phyloP scores from a whole-genome alignment of 2,888 invertebrate species.

The Drosophila quasianomalipes region DNA sequence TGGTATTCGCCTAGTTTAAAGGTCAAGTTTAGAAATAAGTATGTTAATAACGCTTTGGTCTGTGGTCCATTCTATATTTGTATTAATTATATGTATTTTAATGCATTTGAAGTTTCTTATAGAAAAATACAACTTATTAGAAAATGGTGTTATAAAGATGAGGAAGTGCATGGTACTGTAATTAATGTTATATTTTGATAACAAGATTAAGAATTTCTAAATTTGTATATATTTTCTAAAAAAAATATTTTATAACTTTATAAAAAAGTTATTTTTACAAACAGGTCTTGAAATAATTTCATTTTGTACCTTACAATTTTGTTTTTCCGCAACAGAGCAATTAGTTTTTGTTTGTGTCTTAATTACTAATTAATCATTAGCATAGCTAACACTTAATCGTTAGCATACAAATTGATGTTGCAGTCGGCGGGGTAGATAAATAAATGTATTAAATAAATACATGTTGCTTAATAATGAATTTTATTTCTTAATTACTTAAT shows the following conservation, averaged over 20 bases:
- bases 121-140: background rate
- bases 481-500: slow-evolving; percentile 46
- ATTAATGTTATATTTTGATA: background rate
- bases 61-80: slow-evolving; percentile 4
- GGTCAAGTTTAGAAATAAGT: slow-evolving; percentile 45
- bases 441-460: slow-evolving; percentile 24
- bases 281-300: background rate
- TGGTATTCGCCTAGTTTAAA: slow-evolving; percentile 14
- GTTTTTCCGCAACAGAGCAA: slow-evolving; percentile 30
- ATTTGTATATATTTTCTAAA: background rate
- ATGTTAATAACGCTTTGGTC: slow-evolving; percentile 21
- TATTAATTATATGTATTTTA: background rate
- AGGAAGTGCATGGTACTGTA: background rate
- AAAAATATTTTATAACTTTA: background rate
- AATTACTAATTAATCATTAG: slow-evolving; percentile 36
- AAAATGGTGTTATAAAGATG: background rate
- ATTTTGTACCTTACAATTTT: slow-evolving; percentile 3
- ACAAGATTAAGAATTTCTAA: background rate
- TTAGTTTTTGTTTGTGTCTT: slow-evolving; percentile 2
- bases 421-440: slow-evolving; percentile 9
- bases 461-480: slow-evolving; percentile 20
- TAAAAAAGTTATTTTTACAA: background rate
- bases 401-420: slow-evolving; percentile 30
- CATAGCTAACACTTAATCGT: slow-evolving; percentile 15
- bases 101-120: background rate